These are phyloP conservation scores for Liposcelis brunnea DNA, from an alignment of 2,888 invertebrate genomes.

Conservation along the genomic window DNA sequence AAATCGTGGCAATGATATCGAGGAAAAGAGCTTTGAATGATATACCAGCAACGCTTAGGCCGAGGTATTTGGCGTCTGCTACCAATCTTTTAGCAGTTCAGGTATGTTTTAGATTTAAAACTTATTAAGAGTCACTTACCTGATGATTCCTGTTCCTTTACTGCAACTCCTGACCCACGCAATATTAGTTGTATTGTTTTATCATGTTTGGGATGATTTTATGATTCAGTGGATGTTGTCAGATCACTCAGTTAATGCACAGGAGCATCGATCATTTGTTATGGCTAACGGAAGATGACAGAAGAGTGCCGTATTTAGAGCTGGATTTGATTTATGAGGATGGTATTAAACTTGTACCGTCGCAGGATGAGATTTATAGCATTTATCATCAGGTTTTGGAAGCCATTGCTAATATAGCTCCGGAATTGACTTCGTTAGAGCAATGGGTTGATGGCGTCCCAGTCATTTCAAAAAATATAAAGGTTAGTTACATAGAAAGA, in stretches of 20 bases:
- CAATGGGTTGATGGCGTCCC: slow-evolving; percentile 21
- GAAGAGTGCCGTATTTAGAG: slow-evolving; percentile 41
- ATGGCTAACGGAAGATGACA: slow-evolving; percentile 32
- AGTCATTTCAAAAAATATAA: slow-evolving; percentile 18
- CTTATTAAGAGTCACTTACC: neutral
- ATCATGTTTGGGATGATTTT: slow-evolving; percentile 23
- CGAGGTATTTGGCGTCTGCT: slow-evolving; percentile 26
- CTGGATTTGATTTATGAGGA: slow-evolving; percentile 36
- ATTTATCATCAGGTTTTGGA: slow-evolving; percentile 20
- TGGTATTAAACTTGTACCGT: slow-evolving; percentile 40
- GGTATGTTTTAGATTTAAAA: neutral
- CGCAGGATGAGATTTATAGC: slow-evolving; percentile 33
- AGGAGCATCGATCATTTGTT: slow-evolving; percentile 46
- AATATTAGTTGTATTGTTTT: neutral
- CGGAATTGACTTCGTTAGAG: slow-evolving; percentile 21
- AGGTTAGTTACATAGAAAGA: slow-evolving; percentile 26
- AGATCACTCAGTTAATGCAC: slow-evolving; percentile 48
- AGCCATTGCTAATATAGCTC: slow-evolving; percentile 20
- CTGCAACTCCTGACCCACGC: no score
- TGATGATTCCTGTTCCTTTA: neutral
- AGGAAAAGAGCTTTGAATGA: slow-evolving; percentile 10
- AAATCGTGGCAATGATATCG: slow-evolving; percentile 24
- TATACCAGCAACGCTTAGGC: slow-evolving; percentile 21
- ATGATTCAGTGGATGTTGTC: slow-evolving; percentile 30
- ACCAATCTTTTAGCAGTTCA: slow-evolving; percentile 20